A percentile compares a stretch with the other conserved stretches of the same genome.
These are phyloP conservation scores for Microplitis manilae DNA, from an alignment of 2,888 invertebrate genomes.

Conservation along the genomic window DNA sequence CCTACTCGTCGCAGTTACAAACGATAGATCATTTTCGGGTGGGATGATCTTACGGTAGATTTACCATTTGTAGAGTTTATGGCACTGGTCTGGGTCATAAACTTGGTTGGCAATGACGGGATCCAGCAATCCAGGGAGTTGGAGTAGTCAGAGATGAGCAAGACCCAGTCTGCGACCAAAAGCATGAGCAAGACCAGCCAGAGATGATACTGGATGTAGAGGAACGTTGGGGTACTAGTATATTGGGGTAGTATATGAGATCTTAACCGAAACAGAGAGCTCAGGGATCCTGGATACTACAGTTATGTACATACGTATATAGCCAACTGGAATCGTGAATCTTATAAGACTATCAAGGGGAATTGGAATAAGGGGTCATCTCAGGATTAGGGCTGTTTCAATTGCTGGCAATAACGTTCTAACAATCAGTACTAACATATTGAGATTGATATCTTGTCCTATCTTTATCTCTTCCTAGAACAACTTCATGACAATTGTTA, in stretches of 20 bases:
- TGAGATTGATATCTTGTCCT: too few relatives aligned
- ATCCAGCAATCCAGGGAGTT: slow-evolving; percentile 56
- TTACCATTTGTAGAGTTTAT: slow-evolving; percentile 72
- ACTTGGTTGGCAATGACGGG: slow-evolving; percentile 71
- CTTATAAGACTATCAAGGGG: background rate
- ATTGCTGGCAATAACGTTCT: too few relatives aligned
- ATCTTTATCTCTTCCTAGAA: too few relatives aligned
- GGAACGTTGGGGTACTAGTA: too few relatives aligned
- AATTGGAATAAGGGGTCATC: background rate
- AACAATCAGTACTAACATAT: too few relatives aligned
- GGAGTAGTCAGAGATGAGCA: slow-evolving; percentile 34
- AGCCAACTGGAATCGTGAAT: background rate
- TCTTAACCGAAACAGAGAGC: background rate
- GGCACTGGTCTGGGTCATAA: slow-evolving; percentile 71
- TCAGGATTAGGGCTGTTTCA: too few relatives aligned
- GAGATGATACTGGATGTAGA: too few relatives aligned
- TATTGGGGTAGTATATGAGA: too few relatives aligned
- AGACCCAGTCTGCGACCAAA: background rate
- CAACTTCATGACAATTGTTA: too few relatives aligned
- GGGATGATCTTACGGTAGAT: slow-evolving; percentile 72
- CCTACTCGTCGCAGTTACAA: slow-evolving; percentile 50
- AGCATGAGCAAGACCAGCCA: too few relatives aligned
- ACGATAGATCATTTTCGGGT: slow-evolving; percentile 72
- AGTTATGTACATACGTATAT: background rate
- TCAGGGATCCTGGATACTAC: background rate